A percentile compares a stretch with the other conserved stretches of the same genome.
phyloP scores from a whole-genome alignment of 1,140 invertebrate species.

The Bombus turneri region DNA sequence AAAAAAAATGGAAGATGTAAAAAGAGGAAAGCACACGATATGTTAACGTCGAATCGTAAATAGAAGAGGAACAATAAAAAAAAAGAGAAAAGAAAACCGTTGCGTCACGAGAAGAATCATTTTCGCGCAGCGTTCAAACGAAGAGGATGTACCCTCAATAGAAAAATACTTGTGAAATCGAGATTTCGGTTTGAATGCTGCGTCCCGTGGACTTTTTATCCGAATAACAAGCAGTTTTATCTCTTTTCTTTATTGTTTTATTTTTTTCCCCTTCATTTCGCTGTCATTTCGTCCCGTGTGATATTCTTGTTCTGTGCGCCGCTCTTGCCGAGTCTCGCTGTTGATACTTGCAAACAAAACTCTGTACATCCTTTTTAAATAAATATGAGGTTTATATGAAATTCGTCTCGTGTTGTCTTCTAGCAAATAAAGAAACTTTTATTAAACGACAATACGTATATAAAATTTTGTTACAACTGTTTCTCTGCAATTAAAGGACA shows the following conservation, averaged over 20 bases:
- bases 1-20: slow-evolving; percentile 4
- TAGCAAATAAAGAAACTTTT: not conserved
- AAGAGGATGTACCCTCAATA: slow-evolving; percentile 15
- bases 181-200: slow-evolving; percentile 58
- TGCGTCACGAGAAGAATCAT: slow-evolving; percentile 36
- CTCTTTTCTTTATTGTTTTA: slow-evolving; percentile 32
- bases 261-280: slow-evolving; percentile 52
- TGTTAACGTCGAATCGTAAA: slow-evolving; percentile 41
- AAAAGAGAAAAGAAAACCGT: slow-evolving; percentile 1
- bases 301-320: slow-evolving; percentile 81
- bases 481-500: not conserved
- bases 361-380: slow-evolving; percentile 83
- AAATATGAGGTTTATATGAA: slow-evolving; percentile 82
- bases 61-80: not conserved
- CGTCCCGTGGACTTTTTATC: slow-evolving; percentile 45
- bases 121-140: slow-evolving; percentile 54
- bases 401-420: not conserved
- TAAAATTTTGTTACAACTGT: not conserved
- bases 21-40: slow-evolving; percentile 24
- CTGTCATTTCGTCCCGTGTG: slow-evolving; percentile 75
- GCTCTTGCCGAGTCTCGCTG: slow-evolving; percentile 81
- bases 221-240: slow-evolving; percentile 52
- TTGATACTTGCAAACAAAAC: slow-evolving; percentile 82
- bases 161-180: slow-evolving; percentile 37
- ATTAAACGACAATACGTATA: no score